Evolutionary conservation across 2,888 invertebrate genomes (phyloP).

Genomic region (Melinaea marsaeus): DNA sequence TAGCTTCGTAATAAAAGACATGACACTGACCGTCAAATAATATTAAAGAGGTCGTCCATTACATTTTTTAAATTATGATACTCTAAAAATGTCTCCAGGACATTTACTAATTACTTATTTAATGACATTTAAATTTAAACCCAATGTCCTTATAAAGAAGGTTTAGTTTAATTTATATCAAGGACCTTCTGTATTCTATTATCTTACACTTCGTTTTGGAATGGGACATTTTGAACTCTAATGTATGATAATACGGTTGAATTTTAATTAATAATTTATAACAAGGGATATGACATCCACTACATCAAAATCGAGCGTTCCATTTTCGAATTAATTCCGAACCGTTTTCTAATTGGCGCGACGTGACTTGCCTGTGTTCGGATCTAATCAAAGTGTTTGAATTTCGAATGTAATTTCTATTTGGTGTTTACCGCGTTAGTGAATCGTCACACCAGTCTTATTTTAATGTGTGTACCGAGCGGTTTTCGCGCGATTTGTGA

Average conservation of each 20-base stretch:
- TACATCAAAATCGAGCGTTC: conserved; percentile 76
- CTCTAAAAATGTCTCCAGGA: conserved; percentile 39
- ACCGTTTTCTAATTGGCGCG: conserved; percentile 74
- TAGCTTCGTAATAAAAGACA: neutral
- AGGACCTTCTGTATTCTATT: conserved; percentile 36
- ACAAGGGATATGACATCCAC: conserved; percentile 60
- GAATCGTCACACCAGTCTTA: too few relatives aligned
- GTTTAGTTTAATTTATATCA: conserved; percentile 31
- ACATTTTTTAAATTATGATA: conserved; percentile 27
- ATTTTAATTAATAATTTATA: conserved; percentile 13
- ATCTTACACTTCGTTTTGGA: conserved; percentile 35
- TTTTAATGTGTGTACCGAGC: too few relatives aligned
- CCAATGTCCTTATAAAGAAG: conserved; percentile 17
- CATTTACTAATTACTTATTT: conserved; percentile 47
- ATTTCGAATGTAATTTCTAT: conserved; percentile 58
- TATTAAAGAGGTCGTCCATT: conserved; percentile 23
- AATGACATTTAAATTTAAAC: conserved; percentile 22
- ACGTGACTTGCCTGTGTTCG: conserved; percentile 65
- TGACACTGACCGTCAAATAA: conserved; percentile 16
- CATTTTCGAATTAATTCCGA: conserved; percentile 74
- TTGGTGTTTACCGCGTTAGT: conserved; percentile 14
- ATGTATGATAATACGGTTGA: conserved; percentile 13
- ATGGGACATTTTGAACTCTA: conserved; percentile 28
- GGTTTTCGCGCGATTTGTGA: too few relatives aligned
- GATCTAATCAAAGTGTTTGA: conserved; percentile 67